Evolutionary conservation across 2,797 vertebrate species (phyloP).

Genomic region (Chaetophractus vellerosus): DNA sequence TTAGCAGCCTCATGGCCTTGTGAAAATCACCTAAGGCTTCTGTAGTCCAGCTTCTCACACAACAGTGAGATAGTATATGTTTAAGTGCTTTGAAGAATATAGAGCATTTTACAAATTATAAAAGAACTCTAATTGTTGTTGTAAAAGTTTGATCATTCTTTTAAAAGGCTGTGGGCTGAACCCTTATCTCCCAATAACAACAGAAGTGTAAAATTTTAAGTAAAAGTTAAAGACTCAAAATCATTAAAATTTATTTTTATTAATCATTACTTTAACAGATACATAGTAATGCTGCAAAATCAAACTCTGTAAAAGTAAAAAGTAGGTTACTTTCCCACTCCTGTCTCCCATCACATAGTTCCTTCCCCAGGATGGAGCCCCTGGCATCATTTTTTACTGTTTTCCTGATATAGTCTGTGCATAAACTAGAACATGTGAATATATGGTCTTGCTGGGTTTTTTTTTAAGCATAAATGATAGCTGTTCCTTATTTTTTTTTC

Average conservation of each 20-base stretch:
- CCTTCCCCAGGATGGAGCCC: background rate
- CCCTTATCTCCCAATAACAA: background rate
- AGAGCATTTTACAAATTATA: background rate
- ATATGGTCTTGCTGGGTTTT: background rate
- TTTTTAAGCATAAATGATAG: background rate
- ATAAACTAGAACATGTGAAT: background rate
- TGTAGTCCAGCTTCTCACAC: background rate
- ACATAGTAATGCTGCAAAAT: background rate
- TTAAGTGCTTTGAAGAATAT: background rate
- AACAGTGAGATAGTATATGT: background rate
- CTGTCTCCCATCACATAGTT: background rate
- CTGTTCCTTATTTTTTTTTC: background rate
- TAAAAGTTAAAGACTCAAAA: slow-evolving; percentile 4
- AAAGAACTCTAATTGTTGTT: background rate
- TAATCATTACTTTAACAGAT: background rate
- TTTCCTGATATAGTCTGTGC: background rate
- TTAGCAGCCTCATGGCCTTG: background rate
- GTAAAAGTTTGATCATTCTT: background rate
- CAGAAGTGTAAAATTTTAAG: background rate
- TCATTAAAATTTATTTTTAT: background rate
- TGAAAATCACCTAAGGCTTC: background rate
- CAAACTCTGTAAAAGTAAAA: background rate
- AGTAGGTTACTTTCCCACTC: background rate
- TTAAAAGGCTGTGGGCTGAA: background rate
- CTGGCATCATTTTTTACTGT: background rate